These are phyloP conservation scores for Tachyglossus aculeatus DNA, from an alignment of 2,797 vertebrate genomes.

Conservation along the genomic window DNA sequence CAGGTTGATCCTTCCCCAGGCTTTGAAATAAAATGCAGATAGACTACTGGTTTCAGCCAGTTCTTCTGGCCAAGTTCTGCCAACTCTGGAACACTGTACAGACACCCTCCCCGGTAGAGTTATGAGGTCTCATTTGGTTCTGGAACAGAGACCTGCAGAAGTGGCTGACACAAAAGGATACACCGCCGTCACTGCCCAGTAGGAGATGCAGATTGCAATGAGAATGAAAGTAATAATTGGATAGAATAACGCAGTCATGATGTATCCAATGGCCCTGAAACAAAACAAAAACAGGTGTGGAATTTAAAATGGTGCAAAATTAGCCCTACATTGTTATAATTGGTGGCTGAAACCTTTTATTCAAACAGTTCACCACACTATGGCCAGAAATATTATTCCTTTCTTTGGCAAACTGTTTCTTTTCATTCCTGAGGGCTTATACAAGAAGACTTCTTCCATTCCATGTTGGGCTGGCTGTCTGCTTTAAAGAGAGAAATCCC, in stretches of 20 bases:
- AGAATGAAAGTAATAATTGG: slow-evolving; percentile 92
- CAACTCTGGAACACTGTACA: not conserved
- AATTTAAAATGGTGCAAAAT: slow-evolving; percentile 14
- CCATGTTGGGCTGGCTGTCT: too few species aligned
- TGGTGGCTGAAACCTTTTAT: not conserved
- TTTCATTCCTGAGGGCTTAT: too few species aligned
- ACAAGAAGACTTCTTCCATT: too few species aligned
- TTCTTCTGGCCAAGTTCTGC: too few species aligned
- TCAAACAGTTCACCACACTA: not conserved
- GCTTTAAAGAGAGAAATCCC: too few species aligned
- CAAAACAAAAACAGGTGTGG: slow-evolving; percentile 44
- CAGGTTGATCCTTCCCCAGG: too few species aligned
- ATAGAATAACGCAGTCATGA: slow-evolving; percentile 91
- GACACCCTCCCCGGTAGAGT: not conserved
- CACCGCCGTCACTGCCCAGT: slow-evolving; percentile 93
- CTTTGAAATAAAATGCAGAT: too few species aligned
- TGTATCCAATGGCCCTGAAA: slow-evolving; percentile 87
- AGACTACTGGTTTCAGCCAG: too few species aligned
- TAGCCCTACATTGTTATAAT: not conserved
- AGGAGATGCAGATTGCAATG: slow-evolving; percentile 89
- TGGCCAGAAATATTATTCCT: not conserved
- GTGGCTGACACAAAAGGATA: slow-evolving; percentile 82
- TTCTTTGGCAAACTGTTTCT: not conserved
- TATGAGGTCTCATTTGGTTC: not conserved
- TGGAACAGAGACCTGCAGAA: not conserved